Conservation (phyloP, 2,888 invertebrate genomes). For the Cephus pygmeus region DNA sequence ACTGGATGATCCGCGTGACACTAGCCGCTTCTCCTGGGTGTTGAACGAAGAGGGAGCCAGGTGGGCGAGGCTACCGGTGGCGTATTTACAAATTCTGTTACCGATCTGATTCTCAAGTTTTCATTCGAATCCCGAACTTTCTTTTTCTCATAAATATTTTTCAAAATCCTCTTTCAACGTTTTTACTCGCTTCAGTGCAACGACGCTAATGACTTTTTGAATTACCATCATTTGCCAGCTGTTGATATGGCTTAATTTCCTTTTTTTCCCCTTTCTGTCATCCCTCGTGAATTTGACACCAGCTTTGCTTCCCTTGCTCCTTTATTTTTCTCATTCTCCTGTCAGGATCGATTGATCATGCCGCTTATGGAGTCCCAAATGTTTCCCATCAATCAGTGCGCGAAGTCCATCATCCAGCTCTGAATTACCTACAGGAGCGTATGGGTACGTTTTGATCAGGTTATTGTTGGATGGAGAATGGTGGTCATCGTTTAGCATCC, state of each 20-base stretch:
- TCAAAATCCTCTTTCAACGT: background rate
- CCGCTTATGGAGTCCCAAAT: background rate
- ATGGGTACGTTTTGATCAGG: background rate
- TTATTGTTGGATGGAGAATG: background rate
- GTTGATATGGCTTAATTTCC: background rate
- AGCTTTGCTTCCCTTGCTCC: background rate
- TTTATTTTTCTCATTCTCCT: background rate
- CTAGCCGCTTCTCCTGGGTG: slow-evolving; percentile 2
- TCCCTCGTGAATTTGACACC: background rate
- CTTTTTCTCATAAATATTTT: background rate
- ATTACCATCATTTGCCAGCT: background rate
- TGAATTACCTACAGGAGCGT: background rate
- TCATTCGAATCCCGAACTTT: background rate
- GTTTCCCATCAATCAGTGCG: background rate
- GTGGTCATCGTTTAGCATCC: background rate
- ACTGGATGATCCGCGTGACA: slow-evolving; percentile 6
- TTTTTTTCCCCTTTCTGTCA: background rate
- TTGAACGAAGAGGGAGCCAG: slow-evolving; percentile 14
- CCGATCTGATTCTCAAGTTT: background rate
- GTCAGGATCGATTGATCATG: background rate
- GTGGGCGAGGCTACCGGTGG: slow-evolving; percentile 19
- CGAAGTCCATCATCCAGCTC: background rate
- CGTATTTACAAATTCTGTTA: slow-evolving; percentile 16
- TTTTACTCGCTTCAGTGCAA: background rate
- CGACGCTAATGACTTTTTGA: background rate